A percentile compares a stretch with the other conserved stretches of the same genome.
These are phyloP conservation scores for Bicyclus anynana DNA, from an alignment of 1,140 invertebrate species.

Conservation along the genomic window DNA sequence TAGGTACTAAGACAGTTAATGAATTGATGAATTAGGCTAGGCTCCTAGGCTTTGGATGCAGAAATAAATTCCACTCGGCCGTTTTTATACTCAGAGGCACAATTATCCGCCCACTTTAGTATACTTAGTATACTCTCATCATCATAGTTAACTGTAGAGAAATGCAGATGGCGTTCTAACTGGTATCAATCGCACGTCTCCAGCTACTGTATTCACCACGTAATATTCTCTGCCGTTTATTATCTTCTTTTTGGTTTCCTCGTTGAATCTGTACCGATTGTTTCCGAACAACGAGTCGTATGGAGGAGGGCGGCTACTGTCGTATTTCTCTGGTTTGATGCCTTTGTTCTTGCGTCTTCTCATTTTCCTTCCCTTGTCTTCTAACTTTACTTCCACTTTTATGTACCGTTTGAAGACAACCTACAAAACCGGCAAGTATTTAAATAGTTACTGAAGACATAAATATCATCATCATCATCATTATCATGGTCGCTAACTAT, in stretches of 20 bases:
- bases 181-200: constrained; percentile 82
- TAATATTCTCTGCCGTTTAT: constrained; percentile 88
- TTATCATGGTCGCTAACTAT: too few relatives aligned
- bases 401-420: constrained; percentile 33
- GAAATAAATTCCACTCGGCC: too few relatives aligned
- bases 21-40: too few relatives aligned
- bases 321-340: constrained; percentile 31
- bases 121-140: too few relatives aligned
- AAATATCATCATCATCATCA: too few relatives aligned
- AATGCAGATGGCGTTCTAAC: constrained; percentile 84
- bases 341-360: constrained; percentile 21
- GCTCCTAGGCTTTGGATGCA: too few relatives aligned
- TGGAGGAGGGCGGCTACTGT: constrained; percentile 74
- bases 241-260: constrained; percentile 73
- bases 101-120: neutral
- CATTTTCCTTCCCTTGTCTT: neutral
- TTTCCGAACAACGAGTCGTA: constrained; percentile 76
- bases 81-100: too few relatives aligned
- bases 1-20: too few relatives aligned
- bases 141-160: constrained; percentile 70
- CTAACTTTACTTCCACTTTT: neutral
- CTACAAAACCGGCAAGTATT: constrained; percentile 32
- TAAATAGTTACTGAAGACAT: too few relatives aligned
- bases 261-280: constrained; percentile 56
- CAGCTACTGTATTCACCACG: constrained; percentile 78